phyloP scores from a whole-genome alignment of 2,888 invertebrate genomes.

The Buathra laborator region DNA sequence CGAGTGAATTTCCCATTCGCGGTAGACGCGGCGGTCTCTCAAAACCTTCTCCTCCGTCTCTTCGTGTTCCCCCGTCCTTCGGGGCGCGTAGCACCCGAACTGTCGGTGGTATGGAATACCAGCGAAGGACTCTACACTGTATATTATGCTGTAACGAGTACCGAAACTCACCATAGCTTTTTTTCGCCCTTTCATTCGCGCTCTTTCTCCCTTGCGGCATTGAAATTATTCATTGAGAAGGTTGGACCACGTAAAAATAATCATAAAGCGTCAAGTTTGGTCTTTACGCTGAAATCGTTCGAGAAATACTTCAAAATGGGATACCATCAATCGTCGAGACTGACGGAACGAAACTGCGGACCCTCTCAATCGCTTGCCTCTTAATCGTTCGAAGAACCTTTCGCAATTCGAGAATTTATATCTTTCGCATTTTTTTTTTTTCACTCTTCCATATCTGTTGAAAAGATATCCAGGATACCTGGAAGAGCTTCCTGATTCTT shows the following conservation, averaged over 20 bases:
- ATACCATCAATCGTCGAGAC: neutral
- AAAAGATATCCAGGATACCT: neutral
- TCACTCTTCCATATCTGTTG: neutral
- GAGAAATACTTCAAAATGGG: neutral
- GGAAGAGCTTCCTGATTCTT: slow-evolving; percentile 27
- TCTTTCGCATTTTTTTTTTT: neutral
- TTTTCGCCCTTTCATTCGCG: neutral
- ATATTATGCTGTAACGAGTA: slow-evolving; percentile 45
- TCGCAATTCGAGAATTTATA: slow-evolving; percentile 4
- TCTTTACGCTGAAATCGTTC: neutral
- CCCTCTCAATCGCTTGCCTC: neutral
- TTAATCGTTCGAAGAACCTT: neutral
- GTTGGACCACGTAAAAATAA: neutral
- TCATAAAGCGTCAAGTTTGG: neutral
- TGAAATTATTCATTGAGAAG: slow-evolving; percentile 22
- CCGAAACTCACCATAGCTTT: slow-evolving; percentile 36
- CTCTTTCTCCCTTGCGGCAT: slow-evolving; percentile 10
- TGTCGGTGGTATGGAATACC: slow-evolving; percentile 41
- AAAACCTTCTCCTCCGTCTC: slow-evolving; percentile 51
- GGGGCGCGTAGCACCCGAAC: slow-evolving; percentile 46
- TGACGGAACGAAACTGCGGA: neutral
- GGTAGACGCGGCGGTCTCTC: slow-evolving; percentile 55
- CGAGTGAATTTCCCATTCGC: slow-evolving; percentile 70
- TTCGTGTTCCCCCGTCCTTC: slow-evolving; percentile 62
- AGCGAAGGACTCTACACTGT: slow-evolving; percentile 39